phyloP scores from a whole-genome alignment of 1,140 invertebrate species.

The Thaumetopoea pityocampa region DNA sequence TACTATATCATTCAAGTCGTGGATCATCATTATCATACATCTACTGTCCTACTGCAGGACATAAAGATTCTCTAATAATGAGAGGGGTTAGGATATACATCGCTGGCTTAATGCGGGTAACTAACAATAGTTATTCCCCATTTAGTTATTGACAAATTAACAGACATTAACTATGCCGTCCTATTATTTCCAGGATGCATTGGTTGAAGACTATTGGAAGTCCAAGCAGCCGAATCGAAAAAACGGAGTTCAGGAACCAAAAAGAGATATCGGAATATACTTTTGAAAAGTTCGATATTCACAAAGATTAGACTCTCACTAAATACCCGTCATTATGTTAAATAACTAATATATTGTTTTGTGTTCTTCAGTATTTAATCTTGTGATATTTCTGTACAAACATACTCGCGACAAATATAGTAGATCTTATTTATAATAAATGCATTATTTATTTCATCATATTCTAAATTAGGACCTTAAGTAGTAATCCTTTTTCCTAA shows the following conservation, averaged over 20 bases:
- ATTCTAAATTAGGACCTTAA: slow-evolving; percentile 3
- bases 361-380: background rate
- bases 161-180: too few species aligned
- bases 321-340: background rate
- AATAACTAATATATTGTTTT: background rate
- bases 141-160: too few species aligned
- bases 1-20: too few species aligned
- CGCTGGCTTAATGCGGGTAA: too few species aligned
- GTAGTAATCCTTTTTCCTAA: slow-evolving; percentile 4
- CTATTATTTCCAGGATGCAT: slow-evolving; percentile 77
- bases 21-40: too few species aligned
- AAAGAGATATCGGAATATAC: slow-evolving; percentile 66
- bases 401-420: too few species aligned
- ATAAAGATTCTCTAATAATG: too few species aligned
- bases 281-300: slow-evolving; percentile 66
- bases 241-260: slow-evolving; percentile 80
- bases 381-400: too few species aligned
- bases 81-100: too few species aligned
- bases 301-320: slow-evolving; percentile 33
- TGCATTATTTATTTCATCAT: slow-evolving; percentile 1
- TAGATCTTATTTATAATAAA: too few species aligned
- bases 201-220: slow-evolving; percentile 83
- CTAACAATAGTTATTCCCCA: too few species aligned
- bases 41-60: too few species aligned
- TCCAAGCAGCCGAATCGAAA: slow-evolving; percentile 81